Conservation (phyloP, 2,888 invertebrate species). For the Troides oblongomaculatus region DNA sequence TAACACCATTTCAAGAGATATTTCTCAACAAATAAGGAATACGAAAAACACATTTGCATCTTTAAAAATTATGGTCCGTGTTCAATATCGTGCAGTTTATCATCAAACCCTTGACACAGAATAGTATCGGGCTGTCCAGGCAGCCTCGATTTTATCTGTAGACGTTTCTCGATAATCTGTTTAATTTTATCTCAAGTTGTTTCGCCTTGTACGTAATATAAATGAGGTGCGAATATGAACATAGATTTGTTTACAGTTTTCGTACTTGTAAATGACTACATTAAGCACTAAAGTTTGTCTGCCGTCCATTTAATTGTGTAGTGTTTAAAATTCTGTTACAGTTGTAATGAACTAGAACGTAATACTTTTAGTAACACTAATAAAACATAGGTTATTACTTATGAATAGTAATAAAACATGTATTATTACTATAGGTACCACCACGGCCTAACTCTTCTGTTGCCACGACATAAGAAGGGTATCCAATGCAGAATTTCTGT, state of each 20-base stretch:
- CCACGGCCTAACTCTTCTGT: too few relatives aligned
- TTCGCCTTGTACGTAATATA: conserved; percentile 4
- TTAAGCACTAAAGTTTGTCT: too few relatives aligned
- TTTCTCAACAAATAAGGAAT: conserved; percentile 16
- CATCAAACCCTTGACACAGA: conserved; percentile 38
- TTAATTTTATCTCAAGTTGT: conserved; percentile 13
- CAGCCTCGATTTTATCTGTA: conserved; percentile 29
- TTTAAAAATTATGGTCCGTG: conserved; percentile 20
- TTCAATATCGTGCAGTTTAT: conserved; percentile 31
- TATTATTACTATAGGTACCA: too few relatives aligned
- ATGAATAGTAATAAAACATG: too few relatives aligned
- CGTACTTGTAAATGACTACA: background rate
- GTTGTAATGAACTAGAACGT: too few relatives aligned
- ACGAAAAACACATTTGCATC: conserved; percentile 12
- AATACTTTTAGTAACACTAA: too few relatives aligned
- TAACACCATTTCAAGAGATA: conserved; percentile 4
- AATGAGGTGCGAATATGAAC: background rate
- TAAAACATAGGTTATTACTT: too few relatives aligned
- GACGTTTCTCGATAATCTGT: conserved; percentile 21
- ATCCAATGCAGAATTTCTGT: too few relatives aligned
- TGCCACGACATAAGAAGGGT: too few relatives aligned
- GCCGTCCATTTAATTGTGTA: too few relatives aligned
- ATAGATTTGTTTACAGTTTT: background rate
- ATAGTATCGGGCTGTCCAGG: conserved; percentile 29
- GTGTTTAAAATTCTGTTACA: too few relatives aligned